A percentile compares a stretch with the other conserved stretches of the same genome.
Evolutionary conservation across 2,888 invertebrate species (phyloP).

Genomic region (Andricus curvator): DNA sequence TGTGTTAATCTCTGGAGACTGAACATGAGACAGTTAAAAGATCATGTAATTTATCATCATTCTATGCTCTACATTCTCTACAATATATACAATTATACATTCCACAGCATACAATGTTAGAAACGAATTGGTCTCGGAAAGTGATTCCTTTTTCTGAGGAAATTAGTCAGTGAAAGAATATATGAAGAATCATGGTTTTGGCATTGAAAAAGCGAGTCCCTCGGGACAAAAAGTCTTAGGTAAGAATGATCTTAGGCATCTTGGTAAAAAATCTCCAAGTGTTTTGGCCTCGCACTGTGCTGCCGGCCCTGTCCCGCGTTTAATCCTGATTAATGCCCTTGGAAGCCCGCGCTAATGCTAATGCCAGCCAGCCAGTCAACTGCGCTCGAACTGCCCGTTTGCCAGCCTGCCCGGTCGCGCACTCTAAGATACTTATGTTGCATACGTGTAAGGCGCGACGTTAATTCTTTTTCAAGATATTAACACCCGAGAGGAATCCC

Average conservation of each 20-base stretch:
- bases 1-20: neutral
- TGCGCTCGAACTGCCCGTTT: constrained; percentile 58
- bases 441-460: constrained; percentile 44
- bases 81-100: neutral
- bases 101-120: neutral
- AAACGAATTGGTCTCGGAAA: constrained; percentile 13
- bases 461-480: constrained; percentile 53
- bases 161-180: constrained; percentile 47
- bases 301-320: constrained; percentile 64
- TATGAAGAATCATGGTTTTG: neutral
- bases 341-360: constrained; percentile 74
- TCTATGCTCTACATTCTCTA: no score
- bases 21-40: neutral
- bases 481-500: constrained; percentile 44
- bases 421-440: constrained; percentile 35
- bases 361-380: constrained; percentile 62
- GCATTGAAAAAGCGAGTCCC: constrained; percentile 27
- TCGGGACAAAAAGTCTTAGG: constrained; percentile 44
- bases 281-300: constrained; percentile 61
- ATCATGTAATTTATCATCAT: neutral
- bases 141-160: neutral
- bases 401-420: constrained; percentile 50
- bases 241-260: constrained; percentile 41
- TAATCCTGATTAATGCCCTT: constrained; percentile 77
- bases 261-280: constrained; percentile 52